These are phyloP conservation scores for Pandion haliaetus DNA, from an alignment of 2,113 vertebrate genomes.

Conservation along the genomic window DNA sequence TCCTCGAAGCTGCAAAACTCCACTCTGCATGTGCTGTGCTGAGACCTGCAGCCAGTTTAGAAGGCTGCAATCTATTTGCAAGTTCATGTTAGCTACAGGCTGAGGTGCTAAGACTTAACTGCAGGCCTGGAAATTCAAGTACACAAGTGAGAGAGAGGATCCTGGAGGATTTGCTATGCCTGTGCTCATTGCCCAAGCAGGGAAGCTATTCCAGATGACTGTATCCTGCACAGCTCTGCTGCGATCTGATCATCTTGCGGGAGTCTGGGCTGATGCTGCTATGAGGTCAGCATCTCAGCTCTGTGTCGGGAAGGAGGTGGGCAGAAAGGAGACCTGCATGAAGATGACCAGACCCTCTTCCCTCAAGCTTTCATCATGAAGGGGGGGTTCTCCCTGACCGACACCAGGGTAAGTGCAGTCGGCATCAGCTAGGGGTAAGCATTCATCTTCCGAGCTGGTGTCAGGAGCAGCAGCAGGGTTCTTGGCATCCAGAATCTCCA, in stretches of 20 bases:
- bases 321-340: not conserved
- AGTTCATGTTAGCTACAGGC: not conserved
- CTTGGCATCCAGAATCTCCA: accelerated
- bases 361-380: not conserved
- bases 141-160: not conserved
- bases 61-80: not conserved
- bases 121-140: not conserved
- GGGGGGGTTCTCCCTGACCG: accelerated
- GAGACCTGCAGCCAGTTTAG: not conserved
- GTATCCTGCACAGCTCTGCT: not conserved
- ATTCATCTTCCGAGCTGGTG: accelerated
- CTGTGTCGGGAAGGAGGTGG: not conserved
- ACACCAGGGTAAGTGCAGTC: not conserved
- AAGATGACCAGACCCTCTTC: not conserved
- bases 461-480: not conserved
- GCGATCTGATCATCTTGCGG: not conserved
- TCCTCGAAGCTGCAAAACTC: not conserved
- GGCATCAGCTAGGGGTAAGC: not conserved
- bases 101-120: not conserved
- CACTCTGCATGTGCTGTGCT: accelerated
- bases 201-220: not conserved
- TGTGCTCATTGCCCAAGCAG: not conserved
- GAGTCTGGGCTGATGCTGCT: not conserved
- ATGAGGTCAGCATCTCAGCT: accelerated
- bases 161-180: not conserved